Conservation (phyloP, 2,888 invertebrate genomes). For the Podotricha telesiphe region DNA sequence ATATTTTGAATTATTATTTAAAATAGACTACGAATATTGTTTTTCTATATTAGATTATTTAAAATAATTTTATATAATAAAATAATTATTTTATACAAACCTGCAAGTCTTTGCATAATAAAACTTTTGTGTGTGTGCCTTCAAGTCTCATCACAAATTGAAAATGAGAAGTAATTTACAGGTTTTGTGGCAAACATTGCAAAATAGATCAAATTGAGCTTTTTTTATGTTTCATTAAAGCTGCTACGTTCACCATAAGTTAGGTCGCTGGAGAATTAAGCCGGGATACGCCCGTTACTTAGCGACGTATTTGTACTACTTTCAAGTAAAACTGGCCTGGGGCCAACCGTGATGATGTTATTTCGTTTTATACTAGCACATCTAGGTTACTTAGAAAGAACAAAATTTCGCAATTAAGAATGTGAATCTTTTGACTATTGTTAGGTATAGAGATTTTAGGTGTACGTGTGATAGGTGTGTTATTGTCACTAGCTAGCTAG, state of each 20-base stretch:
- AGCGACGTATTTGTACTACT: slow-evolving; percentile 47
- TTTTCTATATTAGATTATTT: too few species aligned
- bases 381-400: slow-evolving; percentile 36
- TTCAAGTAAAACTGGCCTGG: slow-evolving; percentile 44
- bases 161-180: too few species aligned
- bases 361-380: slow-evolving; percentile 45
- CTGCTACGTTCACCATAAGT: slow-evolving; percentile 37
- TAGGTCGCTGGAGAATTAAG: slow-evolving; percentile 40
- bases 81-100: too few species aligned
- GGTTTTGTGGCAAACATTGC: too few species aligned
- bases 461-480: too few species aligned
- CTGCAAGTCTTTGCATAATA: too few species aligned
- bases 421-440: not conserved
- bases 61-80: too few species aligned
- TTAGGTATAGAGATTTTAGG: not conserved
- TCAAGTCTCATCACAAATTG: too few species aligned
- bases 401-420: not conserved
- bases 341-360: slow-evolving; percentile 48
- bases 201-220: slow-evolving; percentile 15
- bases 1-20: too few species aligned
- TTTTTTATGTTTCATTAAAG: slow-evolving; percentile 40
- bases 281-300: slow-evolving; percentile 44
- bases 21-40: too few species aligned
- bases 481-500: too few species aligned
- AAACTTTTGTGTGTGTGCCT: too few species aligned